A percentile compares a stretch with the other conserved stretches of the same genome.
phyloP scores from a whole-genome alignment of 2,888 invertebrate genomes.

The Lobophora halterata region DNA sequence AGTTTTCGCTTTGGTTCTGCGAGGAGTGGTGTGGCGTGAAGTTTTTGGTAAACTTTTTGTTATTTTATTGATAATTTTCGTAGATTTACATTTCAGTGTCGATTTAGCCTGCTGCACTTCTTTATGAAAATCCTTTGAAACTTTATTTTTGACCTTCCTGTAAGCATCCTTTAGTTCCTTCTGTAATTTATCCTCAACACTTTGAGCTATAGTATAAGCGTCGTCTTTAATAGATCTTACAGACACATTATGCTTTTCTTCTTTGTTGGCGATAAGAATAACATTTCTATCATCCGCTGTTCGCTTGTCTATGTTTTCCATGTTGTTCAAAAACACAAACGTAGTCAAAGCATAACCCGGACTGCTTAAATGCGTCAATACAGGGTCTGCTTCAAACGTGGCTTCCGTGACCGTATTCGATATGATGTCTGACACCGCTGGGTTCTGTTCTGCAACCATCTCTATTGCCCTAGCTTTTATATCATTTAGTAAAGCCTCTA shows the following conservation, averaged over 20 bases:
- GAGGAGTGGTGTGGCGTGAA: conserved; percentile 5
- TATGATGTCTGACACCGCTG: conserved; percentile 40
- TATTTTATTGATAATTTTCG: background rate
- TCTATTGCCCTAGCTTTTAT: conserved; percentile 50
- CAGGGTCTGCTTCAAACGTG: conserved; percentile 38
- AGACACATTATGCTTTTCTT: conserved; percentile 25
- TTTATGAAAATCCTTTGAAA: conserved; percentile 37
- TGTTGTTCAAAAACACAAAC: conserved; percentile 23
- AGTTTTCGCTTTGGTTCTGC: conserved; percentile 1
- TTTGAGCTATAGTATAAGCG: conserved; percentile 37
- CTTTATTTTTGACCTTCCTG: conserved; percentile 46
- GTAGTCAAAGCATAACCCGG: conserved; percentile 26
- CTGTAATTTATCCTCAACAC: conserved; percentile 43
- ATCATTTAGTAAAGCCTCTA: conserved; percentile 52
- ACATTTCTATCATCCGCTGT: conserved; percentile 12
- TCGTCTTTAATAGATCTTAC: conserved; percentile 41
- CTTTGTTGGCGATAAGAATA: conserved; percentile 7
- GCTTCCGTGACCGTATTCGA: conserved; percentile 46
- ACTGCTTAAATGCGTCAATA: conserved; percentile 26
- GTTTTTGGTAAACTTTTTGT: conserved; percentile 8
- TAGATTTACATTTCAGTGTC: conserved; percentile 20
- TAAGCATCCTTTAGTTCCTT: conserved; percentile 44
- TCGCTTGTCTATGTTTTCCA: conserved; percentile 25
- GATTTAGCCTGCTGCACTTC: conserved; percentile 35
- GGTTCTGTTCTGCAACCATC: conserved; percentile 40